Conservation (phyloP, 2,888 invertebrate species). For the Oligia fasciuncula region DNA sequence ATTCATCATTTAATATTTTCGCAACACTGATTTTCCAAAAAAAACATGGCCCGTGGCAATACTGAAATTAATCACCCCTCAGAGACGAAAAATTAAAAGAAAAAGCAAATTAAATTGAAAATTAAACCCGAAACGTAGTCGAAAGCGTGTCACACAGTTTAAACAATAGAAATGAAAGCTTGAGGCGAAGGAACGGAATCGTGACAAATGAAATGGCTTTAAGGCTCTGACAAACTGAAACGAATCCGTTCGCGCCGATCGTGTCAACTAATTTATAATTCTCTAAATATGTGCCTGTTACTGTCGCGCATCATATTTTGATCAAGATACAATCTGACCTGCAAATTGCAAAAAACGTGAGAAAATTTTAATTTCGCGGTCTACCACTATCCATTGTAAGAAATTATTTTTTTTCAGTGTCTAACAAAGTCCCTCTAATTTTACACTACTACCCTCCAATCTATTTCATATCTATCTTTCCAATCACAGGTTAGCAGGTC, state of each 20-base stretch:
- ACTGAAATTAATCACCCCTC: constrained; percentile 30
- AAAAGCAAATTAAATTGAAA: constrained; percentile 3
- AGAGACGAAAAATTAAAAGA: constrained; percentile 14
- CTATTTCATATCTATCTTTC: background rate
- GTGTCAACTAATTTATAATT: too few species aligned
- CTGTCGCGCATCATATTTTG: too few species aligned
- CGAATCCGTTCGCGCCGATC: too few species aligned
- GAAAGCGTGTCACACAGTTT: constrained; percentile 19
- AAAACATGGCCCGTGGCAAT: background rate
- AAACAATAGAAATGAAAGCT: constrained; percentile 51
- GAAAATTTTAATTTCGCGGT: too few species aligned
- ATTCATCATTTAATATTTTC: background rate
- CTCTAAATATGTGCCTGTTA: too few species aligned
- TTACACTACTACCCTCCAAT: background rate
- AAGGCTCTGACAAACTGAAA: background rate
- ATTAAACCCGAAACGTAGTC: constrained; percentile 19
- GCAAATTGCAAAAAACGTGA: too few species aligned
- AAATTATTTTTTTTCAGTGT: too few species aligned
- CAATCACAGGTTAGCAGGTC: background rate
- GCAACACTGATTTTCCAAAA: background rate
- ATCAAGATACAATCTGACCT: too few species aligned
- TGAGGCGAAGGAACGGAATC: constrained; percentile 12
- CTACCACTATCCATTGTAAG: too few species aligned
- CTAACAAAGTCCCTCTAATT: background rate
- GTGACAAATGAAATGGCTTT: constrained; percentile 47